These are phyloP conservation scores for Platerodrilus igneus DNA, from an alignment of 2,888 invertebrate species.

Conservation along the genomic window DNA sequence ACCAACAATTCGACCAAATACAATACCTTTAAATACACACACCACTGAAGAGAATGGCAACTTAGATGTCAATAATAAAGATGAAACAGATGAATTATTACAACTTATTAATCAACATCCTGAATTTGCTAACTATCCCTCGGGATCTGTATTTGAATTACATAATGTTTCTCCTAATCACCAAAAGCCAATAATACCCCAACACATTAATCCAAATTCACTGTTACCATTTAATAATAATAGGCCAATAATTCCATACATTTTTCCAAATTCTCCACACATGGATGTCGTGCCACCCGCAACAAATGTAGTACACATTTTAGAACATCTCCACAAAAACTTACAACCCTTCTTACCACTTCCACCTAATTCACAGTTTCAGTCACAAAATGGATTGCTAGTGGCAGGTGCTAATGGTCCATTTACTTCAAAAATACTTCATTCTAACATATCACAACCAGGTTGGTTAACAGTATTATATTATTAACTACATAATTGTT, in stretches of 20 bases:
- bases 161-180: slow-evolving; percentile 35
- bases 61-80: slow-evolving; percentile 38
- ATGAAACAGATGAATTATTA: slow-evolving; percentile 42
- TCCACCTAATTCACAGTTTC: slow-evolving; percentile 20
- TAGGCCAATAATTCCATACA: slow-evolving; percentile 30
- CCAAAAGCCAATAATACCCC: slow-evolving; percentile 19
- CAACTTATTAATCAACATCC: slow-evolving; percentile 47
- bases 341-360: slow-evolving; percentile 21
- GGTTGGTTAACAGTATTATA: slow-evolving; percentile 27
- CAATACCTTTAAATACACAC: slow-evolving; percentile 10
- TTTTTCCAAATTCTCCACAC: slow-evolving; percentile 32
- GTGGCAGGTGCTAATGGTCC: slow-evolving; percentile 37
- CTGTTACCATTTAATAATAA: slow-evolving; percentile 20
- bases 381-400: slow-evolving; percentile 33
- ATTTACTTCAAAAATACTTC: slow-evolving; percentile 32
- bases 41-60: too few species aligned
- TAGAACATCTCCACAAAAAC: slow-evolving; percentile 42
- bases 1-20: slow-evolving; percentile 4
- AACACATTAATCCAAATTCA: slow-evolving; percentile 25
- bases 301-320: slow-evolving; percentile 41
- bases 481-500: neutral
- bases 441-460: slow-evolving; percentile 35
- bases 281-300: slow-evolving; percentile 34
- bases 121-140: slow-evolving; percentile 44
- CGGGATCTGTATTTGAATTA: slow-evolving; percentile 45